These are phyloP conservation scores for Seladonia tumulorum DNA, from an alignment of 2,888 invertebrate genomes.

Conservation along the genomic window DNA sequence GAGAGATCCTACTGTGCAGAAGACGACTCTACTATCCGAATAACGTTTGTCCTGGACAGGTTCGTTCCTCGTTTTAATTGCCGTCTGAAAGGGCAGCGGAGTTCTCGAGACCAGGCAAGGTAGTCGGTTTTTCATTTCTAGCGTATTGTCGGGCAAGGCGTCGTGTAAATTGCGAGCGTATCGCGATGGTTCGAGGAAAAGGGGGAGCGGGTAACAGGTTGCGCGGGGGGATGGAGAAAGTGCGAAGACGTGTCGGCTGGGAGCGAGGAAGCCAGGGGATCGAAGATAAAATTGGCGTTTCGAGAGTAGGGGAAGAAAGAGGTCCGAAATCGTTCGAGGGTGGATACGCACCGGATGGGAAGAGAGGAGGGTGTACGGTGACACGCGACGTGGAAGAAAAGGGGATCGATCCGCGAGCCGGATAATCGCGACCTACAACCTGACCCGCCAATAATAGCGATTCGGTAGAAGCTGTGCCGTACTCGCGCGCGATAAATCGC, in stretches of 20 bases:
- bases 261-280: neutral
- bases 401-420: slow-evolving; percentile 50
- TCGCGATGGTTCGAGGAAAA: neutral
- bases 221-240: neutral
- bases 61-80: neutral
- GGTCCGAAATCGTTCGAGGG: slow-evolving; percentile 15
- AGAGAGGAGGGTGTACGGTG: neutral
- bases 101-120: neutral
- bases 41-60: neutral
- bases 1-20: no score
- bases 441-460: slow-evolving; percentile 52
- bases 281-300: slow-evolving; percentile 22
- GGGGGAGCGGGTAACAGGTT: neutral
- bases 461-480: neutral
- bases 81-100: neutral
- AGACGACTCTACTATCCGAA: neutral
- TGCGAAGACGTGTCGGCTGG: neutral
- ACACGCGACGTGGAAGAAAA: slow-evolving; percentile 36
- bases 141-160: neutral
- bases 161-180: slow-evolving; percentile 1
- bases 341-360: neutral
- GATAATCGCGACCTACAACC: slow-evolving; percentile 58
- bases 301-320: neutral
- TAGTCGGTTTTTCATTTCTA: slow-evolving; percentile 1
- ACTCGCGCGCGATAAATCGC: neutral